Conservation (phyloP, 2,113 vertebrate genomes). For the Halcyon malimbica region DNA sequence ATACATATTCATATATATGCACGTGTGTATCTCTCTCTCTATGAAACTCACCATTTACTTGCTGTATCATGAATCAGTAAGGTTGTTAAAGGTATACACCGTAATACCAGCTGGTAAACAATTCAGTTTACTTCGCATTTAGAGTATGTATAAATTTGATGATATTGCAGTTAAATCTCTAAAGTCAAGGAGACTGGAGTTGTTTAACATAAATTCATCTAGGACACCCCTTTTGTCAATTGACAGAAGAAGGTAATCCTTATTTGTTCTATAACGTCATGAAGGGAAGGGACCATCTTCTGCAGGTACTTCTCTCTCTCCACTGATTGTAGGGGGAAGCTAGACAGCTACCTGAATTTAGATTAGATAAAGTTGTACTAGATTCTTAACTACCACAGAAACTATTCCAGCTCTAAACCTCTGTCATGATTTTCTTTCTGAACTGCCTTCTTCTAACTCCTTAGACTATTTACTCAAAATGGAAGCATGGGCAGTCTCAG, state of each 20-base stretch:
- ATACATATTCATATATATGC: fast-evolving
- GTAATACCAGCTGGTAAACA: background rate
- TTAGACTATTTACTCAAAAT: background rate
- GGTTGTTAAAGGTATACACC: background rate
- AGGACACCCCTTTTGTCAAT: background rate
- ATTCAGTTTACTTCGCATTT: background rate
- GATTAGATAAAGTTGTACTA: background rate
- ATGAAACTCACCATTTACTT: background rate
- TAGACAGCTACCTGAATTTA: background rate
- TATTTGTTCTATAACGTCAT: background rate
- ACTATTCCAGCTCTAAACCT: background rate
- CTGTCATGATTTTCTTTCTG: background rate
- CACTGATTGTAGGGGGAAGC: background rate
- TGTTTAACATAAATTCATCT: background rate
- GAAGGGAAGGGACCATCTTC: background rate
- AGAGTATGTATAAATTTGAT: background rate
- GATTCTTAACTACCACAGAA: background rate
- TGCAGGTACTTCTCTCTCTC: background rate
- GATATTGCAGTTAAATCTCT: background rate
- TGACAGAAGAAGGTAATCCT: background rate
- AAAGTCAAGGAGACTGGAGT: background rate
- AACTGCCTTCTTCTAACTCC: background rate
- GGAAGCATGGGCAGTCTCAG: background rate
- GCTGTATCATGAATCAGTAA: background rate
- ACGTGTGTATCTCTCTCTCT: background rate